phyloP scores from a whole-genome alignment of 2,888 invertebrate genomes.

The Pseudococcus longispinus region DNA sequence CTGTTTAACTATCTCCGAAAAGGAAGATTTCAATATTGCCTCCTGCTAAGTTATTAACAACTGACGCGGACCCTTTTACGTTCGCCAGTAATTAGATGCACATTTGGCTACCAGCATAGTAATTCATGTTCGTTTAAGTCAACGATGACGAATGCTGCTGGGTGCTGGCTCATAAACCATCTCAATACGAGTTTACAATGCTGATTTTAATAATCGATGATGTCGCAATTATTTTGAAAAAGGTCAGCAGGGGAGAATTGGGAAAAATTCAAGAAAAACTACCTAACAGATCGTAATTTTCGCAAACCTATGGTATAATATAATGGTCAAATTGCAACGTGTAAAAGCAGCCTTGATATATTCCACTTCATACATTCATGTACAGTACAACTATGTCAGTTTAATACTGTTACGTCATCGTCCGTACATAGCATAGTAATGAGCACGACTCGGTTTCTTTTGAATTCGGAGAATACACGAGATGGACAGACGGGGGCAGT shows the following conservation, averaged over 20 bases:
- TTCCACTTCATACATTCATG: neutral
- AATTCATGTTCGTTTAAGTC: neutral
- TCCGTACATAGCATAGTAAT: conserved; percentile 19
- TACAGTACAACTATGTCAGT: conserved; percentile 30
- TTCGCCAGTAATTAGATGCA: conserved; percentile 26
- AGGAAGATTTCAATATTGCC: conserved; percentile 40
- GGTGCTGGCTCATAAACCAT: neutral
- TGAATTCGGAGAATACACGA: conserved; percentile 1
- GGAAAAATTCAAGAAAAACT: neutral
- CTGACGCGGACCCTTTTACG: conserved; percentile 40
- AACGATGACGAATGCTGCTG: conserved; percentile 8
- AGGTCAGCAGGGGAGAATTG: neutral
- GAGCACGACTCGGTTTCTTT: conserved; percentile 6
- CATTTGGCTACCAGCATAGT: conserved; percentile 2
- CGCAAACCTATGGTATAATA: neutral
- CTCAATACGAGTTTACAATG: neutral
- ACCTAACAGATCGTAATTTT: neutral
- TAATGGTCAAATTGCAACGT: neutral
- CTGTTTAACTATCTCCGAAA: conserved; percentile 36
- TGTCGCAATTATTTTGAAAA: neutral
- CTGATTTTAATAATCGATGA: neutral
- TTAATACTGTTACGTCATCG: conserved; percentile 9
- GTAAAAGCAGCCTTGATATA: neutral
- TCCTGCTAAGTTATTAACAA: conserved; percentile 30
- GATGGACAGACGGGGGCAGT: neutral